These are phyloP conservation scores for Lepisosteus oculatus DNA, from an alignment of 2,113 vertebrate genomes.

Conservation along the genomic window DNA sequence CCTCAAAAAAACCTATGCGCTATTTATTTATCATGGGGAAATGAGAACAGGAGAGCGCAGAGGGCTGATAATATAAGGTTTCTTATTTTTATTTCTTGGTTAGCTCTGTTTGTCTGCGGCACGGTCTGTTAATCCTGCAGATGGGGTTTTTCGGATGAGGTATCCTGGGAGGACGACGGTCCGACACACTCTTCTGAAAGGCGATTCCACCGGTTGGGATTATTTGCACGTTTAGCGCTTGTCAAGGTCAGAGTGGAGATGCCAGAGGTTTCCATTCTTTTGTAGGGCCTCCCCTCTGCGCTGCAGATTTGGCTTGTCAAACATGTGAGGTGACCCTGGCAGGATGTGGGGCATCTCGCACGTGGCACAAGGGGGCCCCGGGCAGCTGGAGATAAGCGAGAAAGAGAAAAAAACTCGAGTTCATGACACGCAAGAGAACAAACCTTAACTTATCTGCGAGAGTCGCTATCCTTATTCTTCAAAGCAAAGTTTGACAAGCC, in stretches of 20 bases:
- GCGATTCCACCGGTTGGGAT: not conserved
- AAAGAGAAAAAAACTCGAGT: too few species aligned
- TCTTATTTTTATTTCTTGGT: not conserved
- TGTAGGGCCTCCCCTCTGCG: conserved; percentile 20
- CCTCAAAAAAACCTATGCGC: not conserved
- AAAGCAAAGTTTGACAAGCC: too few species aligned
- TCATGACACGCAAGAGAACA: not conserved
- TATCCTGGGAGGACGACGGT: not conserved
- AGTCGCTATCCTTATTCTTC: not conserved
- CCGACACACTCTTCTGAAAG: not conserved
- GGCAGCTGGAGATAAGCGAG: conserved; percentile 40
- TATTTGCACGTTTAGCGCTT: not conserved
- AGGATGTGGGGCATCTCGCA: conserved; percentile 51
- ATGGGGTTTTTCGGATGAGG: not conserved
- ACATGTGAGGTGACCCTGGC: conserved; percentile 54
- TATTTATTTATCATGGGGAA: not conserved
- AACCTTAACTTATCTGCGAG: conserved; percentile 5
- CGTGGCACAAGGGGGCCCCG: conserved; percentile 51
- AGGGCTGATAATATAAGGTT: not conserved
- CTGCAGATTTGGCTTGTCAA: conserved; percentile 63
- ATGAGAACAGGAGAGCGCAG: not conserved
- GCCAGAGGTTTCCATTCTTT: conserved; percentile 61
- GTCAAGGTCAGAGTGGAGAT: conserved; percentile 54
- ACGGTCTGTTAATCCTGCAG: not conserved
- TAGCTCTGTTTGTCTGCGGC: not conserved